Conservation (phyloP, 2,888 invertebrate species). For the Brassicogethes aeneus region DNA sequence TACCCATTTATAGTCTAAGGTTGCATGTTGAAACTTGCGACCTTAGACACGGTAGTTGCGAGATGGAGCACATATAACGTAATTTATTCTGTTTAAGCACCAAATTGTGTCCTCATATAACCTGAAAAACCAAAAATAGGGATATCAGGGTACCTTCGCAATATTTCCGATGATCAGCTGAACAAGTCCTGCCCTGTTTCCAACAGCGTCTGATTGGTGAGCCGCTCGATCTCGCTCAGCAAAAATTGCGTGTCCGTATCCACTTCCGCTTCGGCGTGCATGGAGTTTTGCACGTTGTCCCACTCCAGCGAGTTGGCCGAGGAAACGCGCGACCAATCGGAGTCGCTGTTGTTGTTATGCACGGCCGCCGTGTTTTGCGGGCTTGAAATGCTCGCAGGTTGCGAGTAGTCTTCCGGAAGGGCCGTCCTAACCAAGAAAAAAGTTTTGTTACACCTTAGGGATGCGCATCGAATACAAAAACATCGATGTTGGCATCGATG, state of each 20-base stretch:
- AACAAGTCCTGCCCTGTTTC: slow-evolving; percentile 49
- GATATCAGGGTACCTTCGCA: not conserved
- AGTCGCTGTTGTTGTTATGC: slow-evolving; percentile 32
- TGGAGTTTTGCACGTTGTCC: slow-evolving; percentile 49
- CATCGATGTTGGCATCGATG: no score
- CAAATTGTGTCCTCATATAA: no score
- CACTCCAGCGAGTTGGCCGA: slow-evolving; percentile 62
- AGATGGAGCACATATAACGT: no score
- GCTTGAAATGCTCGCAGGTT: slow-evolving; percentile 26
- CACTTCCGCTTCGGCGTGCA: slow-evolving; percentile 39
- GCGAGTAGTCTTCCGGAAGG: slow-evolving; percentile 24
- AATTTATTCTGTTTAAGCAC: no score
- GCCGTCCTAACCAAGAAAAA: slow-evolving; percentile 21
- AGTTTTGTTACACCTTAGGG: not conserved
- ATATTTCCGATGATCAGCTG: slow-evolving; percentile 32
- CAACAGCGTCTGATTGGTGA: slow-evolving; percentile 54
- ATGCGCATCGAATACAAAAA: no score
- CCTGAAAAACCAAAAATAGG: no score
- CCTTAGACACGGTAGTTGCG: no score
- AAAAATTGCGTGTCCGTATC: slow-evolving; percentile 58
- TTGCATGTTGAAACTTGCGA: no score
- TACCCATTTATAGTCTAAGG: no score
- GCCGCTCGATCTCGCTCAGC: slow-evolving; percentile 56
- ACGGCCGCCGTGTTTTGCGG: slow-evolving; percentile 24
- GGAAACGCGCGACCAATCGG: slow-evolving; percentile 53